Conservation (phyloP, 2,888 invertebrate species). For the Chesias legatella region DNA sequence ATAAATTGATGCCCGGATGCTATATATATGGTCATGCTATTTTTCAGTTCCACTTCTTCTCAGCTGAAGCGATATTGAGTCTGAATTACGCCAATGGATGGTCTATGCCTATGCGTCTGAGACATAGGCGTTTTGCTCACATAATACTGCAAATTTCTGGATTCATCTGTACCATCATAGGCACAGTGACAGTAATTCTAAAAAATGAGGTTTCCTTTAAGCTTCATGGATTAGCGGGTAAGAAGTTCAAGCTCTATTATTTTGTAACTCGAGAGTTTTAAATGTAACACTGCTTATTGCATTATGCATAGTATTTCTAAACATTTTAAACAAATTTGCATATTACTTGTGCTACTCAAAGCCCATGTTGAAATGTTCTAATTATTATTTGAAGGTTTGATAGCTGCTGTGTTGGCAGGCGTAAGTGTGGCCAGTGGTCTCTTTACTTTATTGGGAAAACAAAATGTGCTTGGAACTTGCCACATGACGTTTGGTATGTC, state of each 20-base stretch:
- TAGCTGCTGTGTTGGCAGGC: constrained; percentile 31
- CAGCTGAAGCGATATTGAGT: constrained; percentile 48
- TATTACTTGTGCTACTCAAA: too few relatives aligned
- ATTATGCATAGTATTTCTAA: too few relatives aligned
- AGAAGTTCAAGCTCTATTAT: not conserved
- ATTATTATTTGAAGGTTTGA: constrained; percentile 35
- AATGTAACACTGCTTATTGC: too few relatives aligned
- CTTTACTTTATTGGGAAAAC: constrained; percentile 18
- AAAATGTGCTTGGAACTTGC: constrained; percentile 23
- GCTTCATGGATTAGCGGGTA: constrained; percentile 44
- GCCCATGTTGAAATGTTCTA: too few relatives aligned
- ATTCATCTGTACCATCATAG: constrained; percentile 31
- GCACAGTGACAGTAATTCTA: constrained; percentile 26
- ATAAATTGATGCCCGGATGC: too few relatives aligned
- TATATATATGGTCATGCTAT: not conserved
- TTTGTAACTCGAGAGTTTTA: too few relatives aligned
- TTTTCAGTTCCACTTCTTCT: constrained; percentile 51
- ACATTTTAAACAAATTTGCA: too few relatives aligned
- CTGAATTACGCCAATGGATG: constrained; percentile 52
- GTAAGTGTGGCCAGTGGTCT: constrained; percentile 33
- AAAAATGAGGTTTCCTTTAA: constrained; percentile 26
- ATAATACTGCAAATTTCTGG: constrained; percentile 43
- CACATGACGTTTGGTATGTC: constrained; percentile 44
- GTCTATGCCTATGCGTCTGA: constrained; percentile 43
- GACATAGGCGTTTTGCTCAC: constrained; percentile 41